Conservation (phyloP, 2,113 vertebrate species). For the Rhadina sibilatrix region DNA sequence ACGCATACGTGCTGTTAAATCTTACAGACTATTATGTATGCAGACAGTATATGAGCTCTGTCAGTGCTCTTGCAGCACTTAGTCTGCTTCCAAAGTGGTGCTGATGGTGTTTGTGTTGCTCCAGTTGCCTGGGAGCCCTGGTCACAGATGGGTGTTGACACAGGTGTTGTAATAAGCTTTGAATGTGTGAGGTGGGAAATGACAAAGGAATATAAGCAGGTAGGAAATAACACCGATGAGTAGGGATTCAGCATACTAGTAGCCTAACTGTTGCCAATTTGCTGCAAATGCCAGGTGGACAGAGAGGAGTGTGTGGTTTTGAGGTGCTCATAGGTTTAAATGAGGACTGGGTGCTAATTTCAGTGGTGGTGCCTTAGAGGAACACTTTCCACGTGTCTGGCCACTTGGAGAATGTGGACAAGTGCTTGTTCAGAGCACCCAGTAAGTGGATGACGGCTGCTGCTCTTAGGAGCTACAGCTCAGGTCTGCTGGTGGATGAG, state of each 20-base stretch:
- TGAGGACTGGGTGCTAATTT: background rate
- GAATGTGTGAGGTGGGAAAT: background rate
- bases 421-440: background rate
- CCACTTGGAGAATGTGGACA: background rate
- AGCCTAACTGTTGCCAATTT: background rate
- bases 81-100: background rate
- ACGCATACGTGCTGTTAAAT: background rate
- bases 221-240: background rate
- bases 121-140: background rate
- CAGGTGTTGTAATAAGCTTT: background rate
- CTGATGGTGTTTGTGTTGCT: background rate
- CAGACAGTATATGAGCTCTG: background rate
- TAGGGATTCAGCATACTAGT: background rate
- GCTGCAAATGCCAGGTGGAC: background rate
- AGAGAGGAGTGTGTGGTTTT: background rate
- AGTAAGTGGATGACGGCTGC: background rate
- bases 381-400: background rate
- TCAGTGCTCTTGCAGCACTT: background rate
- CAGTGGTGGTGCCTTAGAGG: background rate
- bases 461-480: background rate
- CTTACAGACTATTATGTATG: background rate
- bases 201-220: background rate
- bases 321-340: background rate
- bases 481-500: background rate
- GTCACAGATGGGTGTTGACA: background rate